Evolutionary conservation across 2,113 vertebrate species (phyloP).

Genomic region (Nannospalax galili): DNA sequence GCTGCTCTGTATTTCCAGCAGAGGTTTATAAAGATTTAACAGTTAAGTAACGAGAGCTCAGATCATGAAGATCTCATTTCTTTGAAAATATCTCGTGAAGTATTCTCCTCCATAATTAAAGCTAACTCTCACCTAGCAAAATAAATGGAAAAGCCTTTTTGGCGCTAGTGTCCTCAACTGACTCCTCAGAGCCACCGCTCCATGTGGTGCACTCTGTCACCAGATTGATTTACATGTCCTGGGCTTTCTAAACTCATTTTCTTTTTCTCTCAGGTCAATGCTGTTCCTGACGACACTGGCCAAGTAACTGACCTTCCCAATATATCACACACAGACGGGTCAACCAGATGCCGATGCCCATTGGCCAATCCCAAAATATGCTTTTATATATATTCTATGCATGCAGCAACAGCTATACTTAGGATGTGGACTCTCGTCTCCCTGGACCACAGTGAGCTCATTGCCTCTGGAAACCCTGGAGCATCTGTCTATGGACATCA

Average conservation of each 20-base stretch:
- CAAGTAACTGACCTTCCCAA: neutral
- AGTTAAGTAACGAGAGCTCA: conserved; percentile 6
- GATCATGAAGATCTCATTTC: conserved; percentile 60
- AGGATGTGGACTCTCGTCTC: neutral
- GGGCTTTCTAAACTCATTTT: conserved; percentile 20
- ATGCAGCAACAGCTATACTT: conserved; percentile 32
- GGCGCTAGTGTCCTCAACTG: neutral
- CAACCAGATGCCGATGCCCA: neutral
- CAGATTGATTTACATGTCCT: neutral
- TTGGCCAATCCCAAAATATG: conserved; percentile 54
- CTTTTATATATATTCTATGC: conserved; percentile 39
- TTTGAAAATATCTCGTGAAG: conserved; percentile 66
- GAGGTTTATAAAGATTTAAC: conserved; percentile 58
- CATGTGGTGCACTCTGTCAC: neutral
- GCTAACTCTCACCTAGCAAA: conserved; percentile 62
- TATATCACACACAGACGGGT: neutral
- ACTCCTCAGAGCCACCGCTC: neutral
- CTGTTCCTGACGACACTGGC: neutral
- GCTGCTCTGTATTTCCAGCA: neutral
- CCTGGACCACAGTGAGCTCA: neutral
- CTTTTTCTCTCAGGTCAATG: neutral
- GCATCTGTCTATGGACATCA: neutral
- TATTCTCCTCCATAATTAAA: conserved; percentile 60
- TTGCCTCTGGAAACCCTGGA: neutral
- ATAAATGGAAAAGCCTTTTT: conserved; percentile 42